Evolutionary conservation across 2,888 invertebrate species (phyloP).

Genomic region (Cynaeus angustus): DNA sequence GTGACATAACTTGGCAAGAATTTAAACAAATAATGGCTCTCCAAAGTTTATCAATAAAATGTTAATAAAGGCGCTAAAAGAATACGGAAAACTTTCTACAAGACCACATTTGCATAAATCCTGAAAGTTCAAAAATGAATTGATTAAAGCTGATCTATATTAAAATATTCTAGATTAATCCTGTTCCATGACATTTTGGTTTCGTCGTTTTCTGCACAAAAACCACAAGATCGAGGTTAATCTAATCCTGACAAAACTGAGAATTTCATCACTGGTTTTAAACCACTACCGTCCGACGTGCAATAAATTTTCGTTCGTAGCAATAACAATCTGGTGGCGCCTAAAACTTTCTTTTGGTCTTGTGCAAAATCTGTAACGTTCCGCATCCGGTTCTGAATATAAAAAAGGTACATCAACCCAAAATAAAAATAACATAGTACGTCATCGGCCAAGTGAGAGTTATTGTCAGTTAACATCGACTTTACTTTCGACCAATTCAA

Average conservation of each 20-base stretch:
- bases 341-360: constrained; percentile 44
- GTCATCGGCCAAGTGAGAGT: constrained; percentile 47
- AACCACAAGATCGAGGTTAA: constrained; percentile 7
- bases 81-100: no score
- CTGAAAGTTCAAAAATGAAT: no score
- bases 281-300: no score
- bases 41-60: no score
- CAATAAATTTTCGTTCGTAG: no score
- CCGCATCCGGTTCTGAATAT: constrained; percentile 37
- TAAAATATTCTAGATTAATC: constrained; percentile 3
- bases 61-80: no score
- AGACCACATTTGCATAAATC: no score
- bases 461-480: constrained; percentile 43
- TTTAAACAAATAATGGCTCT: no score
- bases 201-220: neutral
- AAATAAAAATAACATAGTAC: constrained; percentile 36
- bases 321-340: constrained; percentile 34
- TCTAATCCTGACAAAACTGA: neutral
- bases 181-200: constrained; percentile 6
- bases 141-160: neutral
- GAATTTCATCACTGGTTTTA: no score
- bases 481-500: constrained; percentile 45
- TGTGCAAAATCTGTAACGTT: constrained; percentile 23
- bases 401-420: constrained; percentile 39
- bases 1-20: neutral